Base-by-base conservation (phyloP, 2,888 invertebrate species). In the Brenthis ino region DNA sequence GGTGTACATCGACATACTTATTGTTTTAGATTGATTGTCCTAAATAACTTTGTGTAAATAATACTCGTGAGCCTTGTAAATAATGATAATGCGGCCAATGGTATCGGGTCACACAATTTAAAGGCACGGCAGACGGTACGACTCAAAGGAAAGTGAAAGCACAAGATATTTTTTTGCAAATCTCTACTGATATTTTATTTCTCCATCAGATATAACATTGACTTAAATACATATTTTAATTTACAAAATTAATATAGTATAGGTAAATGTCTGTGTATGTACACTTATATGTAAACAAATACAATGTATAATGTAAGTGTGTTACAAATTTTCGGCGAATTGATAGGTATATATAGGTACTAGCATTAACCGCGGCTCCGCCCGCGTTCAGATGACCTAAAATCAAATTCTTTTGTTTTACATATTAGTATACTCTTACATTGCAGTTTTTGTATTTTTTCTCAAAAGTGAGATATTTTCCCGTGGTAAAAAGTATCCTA, bases 71-170 rank as follows among this genome's bases (percentile, higher is more conserved):
- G 61, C 50, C 64, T 43, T 53, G 53, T 68, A 56, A 67, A 64
- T 67, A 57, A 64, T 55, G 50, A 64, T 67, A 71, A 68, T 58
- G 48, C 67, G 67, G 68, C 66, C 71, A 73, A 66, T 65, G 65
- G 66, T 68, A 70, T 68, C 66, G 68, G 73, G 67, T 72, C 68
- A 70, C 61, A 63, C 63, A 66, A 71, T 71, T 73, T 72, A 68
- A 72, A 70, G 64, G 55, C 66, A 48, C 58, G 48, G 64, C 69
- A 70, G 51, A 50, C 57, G 66, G 65, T 70, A 65, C 64, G 57
- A 65, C 67, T 77, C 78, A 77, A 74, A 79, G 76, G 80, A 87
- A 81, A 89, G 91, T 89, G 89, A 91, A 91, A 91, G 88, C 84
- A 82, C 75, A 80, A 78, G 82, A 87, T 87, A 88, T 80, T 87